These are phyloP conservation scores for Zapus hudsonius DNA, from an alignment of 2,113 vertebrate species.

Conservation along the genomic window DNA sequence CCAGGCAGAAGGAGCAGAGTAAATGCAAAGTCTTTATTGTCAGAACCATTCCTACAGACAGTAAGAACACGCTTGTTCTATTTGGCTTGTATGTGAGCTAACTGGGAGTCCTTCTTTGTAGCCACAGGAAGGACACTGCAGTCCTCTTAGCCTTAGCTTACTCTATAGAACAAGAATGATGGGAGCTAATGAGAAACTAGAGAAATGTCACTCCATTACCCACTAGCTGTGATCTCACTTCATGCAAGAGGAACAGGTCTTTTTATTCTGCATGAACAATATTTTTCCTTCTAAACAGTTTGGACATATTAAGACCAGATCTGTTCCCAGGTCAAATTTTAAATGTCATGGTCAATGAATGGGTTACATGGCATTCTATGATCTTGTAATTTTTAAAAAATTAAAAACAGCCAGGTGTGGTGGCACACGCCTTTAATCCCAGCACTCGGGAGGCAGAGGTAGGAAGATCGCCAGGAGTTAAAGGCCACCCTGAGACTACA, in stretches of 20 bases:
- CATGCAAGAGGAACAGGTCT: background rate
- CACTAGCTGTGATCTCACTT: background rate
- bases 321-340: background rate
- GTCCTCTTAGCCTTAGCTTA: conserved; percentile 20
- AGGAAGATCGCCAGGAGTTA: no score
- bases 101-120: conserved; percentile 66
- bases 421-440: no score
- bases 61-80: conserved; percentile 65
- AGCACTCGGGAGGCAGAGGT: no score
- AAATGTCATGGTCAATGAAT: background rate
- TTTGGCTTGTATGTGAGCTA: conserved; percentile 73
- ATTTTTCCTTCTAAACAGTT: conserved; percentile 44
- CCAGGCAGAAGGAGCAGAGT: conserved; percentile 82
- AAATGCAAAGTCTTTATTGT: conserved; percentile 80
- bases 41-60: conserved; percentile 72
- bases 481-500: no score
- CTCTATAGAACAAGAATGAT: conserved; percentile 23
- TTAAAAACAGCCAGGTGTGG: no score
- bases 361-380: background rate
- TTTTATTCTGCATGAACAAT: conserved; percentile 28
- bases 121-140: conserved; percentile 43
- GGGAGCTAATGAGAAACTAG: conserved; percentile 28
- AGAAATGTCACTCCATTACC: conserved; percentile 2
- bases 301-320: background rate
- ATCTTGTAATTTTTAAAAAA: background rate